phyloP scores from a whole-genome alignment of 2,113 vertebrate genomes.

The Bettongia penicillata region DNA sequence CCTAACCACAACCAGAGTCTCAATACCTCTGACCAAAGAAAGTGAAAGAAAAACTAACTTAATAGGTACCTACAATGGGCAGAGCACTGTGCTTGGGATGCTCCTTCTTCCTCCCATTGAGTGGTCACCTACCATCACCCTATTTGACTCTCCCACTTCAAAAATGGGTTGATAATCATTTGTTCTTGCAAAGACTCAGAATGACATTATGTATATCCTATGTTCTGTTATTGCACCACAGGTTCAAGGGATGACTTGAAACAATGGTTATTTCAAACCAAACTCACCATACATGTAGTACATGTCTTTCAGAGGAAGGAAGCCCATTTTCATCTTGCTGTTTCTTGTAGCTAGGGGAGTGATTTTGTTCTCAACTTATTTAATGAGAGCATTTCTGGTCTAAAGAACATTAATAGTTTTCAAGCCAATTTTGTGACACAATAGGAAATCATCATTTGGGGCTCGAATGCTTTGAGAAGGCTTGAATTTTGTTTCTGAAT shows the following conservation, averaged over 20 bases:
- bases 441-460: conserved; percentile 48
- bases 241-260: background rate
- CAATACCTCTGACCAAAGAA: too few species aligned
- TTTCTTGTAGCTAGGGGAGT: background rate
- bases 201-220: background rate
- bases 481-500: conserved; percentile 39
- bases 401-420: conserved; percentile 50
- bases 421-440: conserved; percentile 35
- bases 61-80: too few species aligned
- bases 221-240: background rate
- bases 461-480: conserved; percentile 32
- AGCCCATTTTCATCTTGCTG: conserved; percentile 3
- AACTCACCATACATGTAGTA: background rate
- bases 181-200: background rate
- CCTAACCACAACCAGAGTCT: background rate
- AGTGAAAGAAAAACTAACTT: too few species aligned
- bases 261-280: background rate
- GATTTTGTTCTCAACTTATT: conserved; percentile 21
- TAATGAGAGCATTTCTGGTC: background rate
- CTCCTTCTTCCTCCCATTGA: too few species aligned
- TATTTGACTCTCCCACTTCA: background rate
- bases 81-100: too few species aligned
- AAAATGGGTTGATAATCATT: background rate
- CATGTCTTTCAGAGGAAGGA: background rate
- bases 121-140: background rate